Base-by-base conservation (phyloP, 1,140 invertebrate species). In the Cydia amplana region DNA sequence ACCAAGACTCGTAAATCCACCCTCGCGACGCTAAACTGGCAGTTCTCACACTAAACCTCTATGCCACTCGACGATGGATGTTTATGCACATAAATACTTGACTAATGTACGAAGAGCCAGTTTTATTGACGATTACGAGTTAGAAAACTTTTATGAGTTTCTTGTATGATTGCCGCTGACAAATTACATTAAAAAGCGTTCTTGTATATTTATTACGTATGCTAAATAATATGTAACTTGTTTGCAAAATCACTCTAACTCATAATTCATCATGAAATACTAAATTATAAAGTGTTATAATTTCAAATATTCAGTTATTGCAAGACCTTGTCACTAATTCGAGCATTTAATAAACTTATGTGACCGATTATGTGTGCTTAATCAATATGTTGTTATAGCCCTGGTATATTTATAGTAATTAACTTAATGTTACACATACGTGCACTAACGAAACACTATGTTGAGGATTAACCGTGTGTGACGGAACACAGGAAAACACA, bases 1-100 rank as follows among this genome's bases (percentile, higher is more conserved):
- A 70, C 80, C 81, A 82, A 83, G 81, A 80, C 85, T 84, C 82
- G 87, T 86, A 83, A 89, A 90, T 90, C 85, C 86, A 83, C 80
- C 82, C 85, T 84, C 84, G 79, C 82, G 77, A 81, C 75, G 75
- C 75, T 82, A 80, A 82, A 78, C 76, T 78, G 78, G 76, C 78
- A 83, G 77, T 81, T 75, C 76, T 55, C 49, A 64, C 65, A 72
- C 75, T 70, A 70, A 70, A 70, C 65, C 32, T 70, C 65, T n/a
- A 70, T 70, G 32, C 28, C 28, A 36, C 32, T 70, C 65, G 32
- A 70, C 65, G 32, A 70, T 70, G 10, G 32, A 70, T 70, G 65
- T 70, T 70, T 70, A 70, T 70, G 65, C 32, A 10, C 28, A 70
- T 70, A 70, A 70, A 70, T 70, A 70, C 28, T 36, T 40, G 12